Conservation (phyloP, 2,888 invertebrate genomes). For the Macaria notata region DNA sequence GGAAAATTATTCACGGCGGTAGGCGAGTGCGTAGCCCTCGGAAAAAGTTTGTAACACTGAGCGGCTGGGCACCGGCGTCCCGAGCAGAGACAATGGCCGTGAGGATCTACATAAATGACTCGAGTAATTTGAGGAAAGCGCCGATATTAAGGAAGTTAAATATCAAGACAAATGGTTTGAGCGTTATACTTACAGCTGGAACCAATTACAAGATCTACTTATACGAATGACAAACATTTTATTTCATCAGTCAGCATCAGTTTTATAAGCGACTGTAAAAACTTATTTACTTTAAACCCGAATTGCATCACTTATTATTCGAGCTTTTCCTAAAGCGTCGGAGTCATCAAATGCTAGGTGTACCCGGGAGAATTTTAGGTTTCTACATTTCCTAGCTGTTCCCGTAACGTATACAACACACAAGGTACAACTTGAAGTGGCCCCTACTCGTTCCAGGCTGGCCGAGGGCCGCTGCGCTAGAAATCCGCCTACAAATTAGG, state of each 20-base stretch:
- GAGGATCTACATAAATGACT: slow-evolving; percentile 29
- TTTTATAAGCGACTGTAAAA: not conserved
- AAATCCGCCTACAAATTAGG: slow-evolving; percentile 70
- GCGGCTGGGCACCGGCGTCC: slow-evolving; percentile 18
- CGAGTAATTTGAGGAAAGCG: slow-evolving; percentile 26
- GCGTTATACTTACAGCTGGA: slow-evolving; percentile 12
- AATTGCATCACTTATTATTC: too few relatives aligned
- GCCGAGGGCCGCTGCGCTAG: slow-evolving; percentile 50
- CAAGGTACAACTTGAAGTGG: slow-evolving; percentile 24
- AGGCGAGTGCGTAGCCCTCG: slow-evolving; percentile 40
- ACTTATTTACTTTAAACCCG: not conserved
- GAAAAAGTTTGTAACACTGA: slow-evolving; percentile 39
- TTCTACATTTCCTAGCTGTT: too few relatives aligned
- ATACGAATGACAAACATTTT: slow-evolving; percentile 9
- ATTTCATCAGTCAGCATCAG: not conserved
- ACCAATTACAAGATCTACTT: slow-evolving; percentile 20
- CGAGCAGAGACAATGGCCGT: slow-evolving; percentile 39
- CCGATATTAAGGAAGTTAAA: slow-evolving; percentile 27
- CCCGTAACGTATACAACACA: slow-evolving; percentile 9
- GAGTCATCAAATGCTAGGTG: too few relatives aligned
- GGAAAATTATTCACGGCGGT: slow-evolving; percentile 56
- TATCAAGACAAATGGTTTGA: slow-evolving; percentile 27
- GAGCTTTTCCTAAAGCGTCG: too few relatives aligned
- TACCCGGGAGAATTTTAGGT: too few relatives aligned
- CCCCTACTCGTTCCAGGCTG: slow-evolving; percentile 37